Base-by-base conservation (phyloP, 2,797 vertebrate species). In the Rhinatrema bivittatum region DNA sequence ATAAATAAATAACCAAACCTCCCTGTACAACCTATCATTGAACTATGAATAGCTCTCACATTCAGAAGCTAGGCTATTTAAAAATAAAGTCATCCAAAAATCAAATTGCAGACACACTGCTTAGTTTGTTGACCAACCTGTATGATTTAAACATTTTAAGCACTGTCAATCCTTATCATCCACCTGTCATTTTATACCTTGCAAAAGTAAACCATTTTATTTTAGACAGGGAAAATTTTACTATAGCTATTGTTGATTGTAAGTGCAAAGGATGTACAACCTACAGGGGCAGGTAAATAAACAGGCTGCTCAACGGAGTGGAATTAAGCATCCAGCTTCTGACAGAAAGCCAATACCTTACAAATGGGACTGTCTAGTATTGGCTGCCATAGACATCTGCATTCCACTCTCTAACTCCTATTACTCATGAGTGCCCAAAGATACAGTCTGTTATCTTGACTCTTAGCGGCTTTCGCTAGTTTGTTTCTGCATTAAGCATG, bases 301-400 rank as follows among this genome's bases (percentile, higher is more conserved):
- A 67, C 55, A 50, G 34, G 44, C 46, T 56, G 51, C 36, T 55
- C 51, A 71, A 44, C 22, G 33, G 36, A 62, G 31, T 9, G 25
- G 48, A 74, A 71, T 70, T 55, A 68, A 75, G 37, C 40, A 62
- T 32, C 40, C 1, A 1, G 40, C 14, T 42, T 55, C 28, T 63
- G 71, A 79, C 68, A 74, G 60, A 71, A 79, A 70, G 36, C 47
- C 74, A 72, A 68, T 74, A 71, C 16, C 49, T 55, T 50, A 72
- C 41, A 72, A 73, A 74, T 39, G 46, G 36, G 35, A 47, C 43
- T 39, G 20, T 45, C 41, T 2, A n/a, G 32, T 27, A 26, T 25
- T 24, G 36, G 53, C 23, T 25, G 62, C 46, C 60, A 57, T 18
- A 15, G 44, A 56, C 51, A 76, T 60, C 46, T 53, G 38, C 53